Evolutionary conservation across 2,113 vertebrate species (phyloP), one percentile per base, ranked within the genome.

Genomic region (Tachysurus vachellii): DNA sequence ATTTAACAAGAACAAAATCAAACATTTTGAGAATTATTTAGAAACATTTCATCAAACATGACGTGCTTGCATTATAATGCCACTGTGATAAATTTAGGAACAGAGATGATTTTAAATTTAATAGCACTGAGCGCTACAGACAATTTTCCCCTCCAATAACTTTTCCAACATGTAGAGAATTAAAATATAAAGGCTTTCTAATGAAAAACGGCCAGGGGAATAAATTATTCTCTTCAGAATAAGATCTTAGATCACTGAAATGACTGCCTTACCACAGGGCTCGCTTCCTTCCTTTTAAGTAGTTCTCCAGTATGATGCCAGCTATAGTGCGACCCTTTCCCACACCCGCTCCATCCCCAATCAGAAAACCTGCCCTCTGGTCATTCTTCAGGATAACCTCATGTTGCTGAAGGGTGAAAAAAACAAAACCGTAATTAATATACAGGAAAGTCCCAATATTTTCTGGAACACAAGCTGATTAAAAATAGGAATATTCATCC

Each of bases 301-400:
- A 96, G 90, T 99, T 99, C 90, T 99, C 97, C 86, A 99, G 91
- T 89, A 99, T 99, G 93, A 99, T 97, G 84, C 98, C 98, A 0
- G 98, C 97, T 90, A 99, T 96, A 0, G 98, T 99, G 87, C 98
- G 96, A 83, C 98, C 98, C 91, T 99, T 99, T 42, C 98, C 98
- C 0, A 99, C 98, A 0, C 98, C 98, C 0, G 98, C 98, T 1
- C 98, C 98, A 0, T 99, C 98, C 4, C 98, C 98, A 0, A 99
- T 99, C 86, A 99, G 96, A 92, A 99, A 99, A 31, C 98, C 98
- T 0, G 98, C 98, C 19, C 98, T 94, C 92, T 99, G 98, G 73
- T 96, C 96, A 1, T 94, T 97, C 91, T 98, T 97, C 56, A 99
- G 94, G 80, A 99, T 94, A 87, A 99, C 96, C 92, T 99, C 98